Conservation (phyloP, 1,140 invertebrate genomes). For the Sipha flava region DNA sequence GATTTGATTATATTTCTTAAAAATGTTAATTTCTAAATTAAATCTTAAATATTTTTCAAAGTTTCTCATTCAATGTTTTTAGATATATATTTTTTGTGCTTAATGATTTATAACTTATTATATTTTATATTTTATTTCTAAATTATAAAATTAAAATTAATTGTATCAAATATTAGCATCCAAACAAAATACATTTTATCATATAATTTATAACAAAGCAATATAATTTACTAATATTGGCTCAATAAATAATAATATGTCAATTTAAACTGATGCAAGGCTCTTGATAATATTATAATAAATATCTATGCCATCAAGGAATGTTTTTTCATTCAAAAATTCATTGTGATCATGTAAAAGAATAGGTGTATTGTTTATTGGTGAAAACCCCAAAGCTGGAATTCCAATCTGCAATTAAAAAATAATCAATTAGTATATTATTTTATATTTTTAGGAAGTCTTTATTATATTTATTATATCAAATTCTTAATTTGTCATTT, state of each 20-base stretch:
- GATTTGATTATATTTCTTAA: too few species aligned
- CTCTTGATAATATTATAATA: slow-evolving; percentile 49
- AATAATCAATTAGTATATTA: background rate
- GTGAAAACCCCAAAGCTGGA: slow-evolving; percentile 41
- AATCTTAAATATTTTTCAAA: too few species aligned
- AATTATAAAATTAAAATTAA: slow-evolving; percentile 25
- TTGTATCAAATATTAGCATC: background rate
- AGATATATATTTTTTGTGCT: too few species aligned
- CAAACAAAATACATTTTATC: slow-evolving; percentile 33
- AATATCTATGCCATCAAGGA: slow-evolving; percentile 60
- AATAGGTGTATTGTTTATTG: slow-evolving; percentile 61
- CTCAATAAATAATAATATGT: background rate
- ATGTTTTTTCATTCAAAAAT: slow-evolving; percentile 60
- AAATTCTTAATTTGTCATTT: too few species aligned
- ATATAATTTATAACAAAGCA: background rate
- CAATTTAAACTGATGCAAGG: slow-evolving; percentile 31
- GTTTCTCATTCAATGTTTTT: too few species aligned
- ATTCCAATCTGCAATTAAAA: slow-evolving; percentile 38
- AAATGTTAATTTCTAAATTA: too few species aligned
- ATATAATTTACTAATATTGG: background rate
- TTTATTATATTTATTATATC: too few species aligned
- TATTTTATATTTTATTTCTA: too few species aligned
- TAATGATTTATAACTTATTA: too few species aligned
- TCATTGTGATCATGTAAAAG: slow-evolving; percentile 69
- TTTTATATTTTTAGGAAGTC: too few species aligned